Conservation (phyloP, 2,797 vertebrate species). For the Zalophus californianus region DNA sequence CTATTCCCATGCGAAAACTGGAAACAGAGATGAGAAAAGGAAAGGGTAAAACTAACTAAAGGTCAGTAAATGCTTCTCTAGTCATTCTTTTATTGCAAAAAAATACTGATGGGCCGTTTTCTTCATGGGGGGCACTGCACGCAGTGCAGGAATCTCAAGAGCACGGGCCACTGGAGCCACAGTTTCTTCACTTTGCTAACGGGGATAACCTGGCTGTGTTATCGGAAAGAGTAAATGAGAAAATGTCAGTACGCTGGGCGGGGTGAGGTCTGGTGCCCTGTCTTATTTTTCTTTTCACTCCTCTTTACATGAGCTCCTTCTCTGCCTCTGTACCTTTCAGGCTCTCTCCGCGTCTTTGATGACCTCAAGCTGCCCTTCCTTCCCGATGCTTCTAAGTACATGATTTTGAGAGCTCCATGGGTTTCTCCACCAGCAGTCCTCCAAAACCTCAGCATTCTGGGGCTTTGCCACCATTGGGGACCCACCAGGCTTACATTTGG, state of each 20-base stretch:
- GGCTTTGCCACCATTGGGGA: background rate
- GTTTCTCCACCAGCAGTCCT: background rate
- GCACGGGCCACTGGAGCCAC: no score
- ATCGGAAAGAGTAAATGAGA: background rate
- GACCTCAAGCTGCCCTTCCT: background rate
- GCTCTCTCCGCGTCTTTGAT: background rate
- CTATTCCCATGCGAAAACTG: background rate
- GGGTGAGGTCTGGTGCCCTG: background rate
- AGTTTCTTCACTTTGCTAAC: background rate
- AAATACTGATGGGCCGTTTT: background rate
- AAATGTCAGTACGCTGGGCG: background rate
- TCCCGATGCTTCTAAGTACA: no score
- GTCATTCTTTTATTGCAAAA: background rate
- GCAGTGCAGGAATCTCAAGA: background rate
- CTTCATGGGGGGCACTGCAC: background rate
- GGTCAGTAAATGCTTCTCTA: background rate
- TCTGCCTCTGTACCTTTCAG: accelerated
- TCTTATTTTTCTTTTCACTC: background rate
- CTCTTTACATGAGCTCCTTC: background rate
- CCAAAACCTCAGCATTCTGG: background rate
- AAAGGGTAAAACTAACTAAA: background rate
- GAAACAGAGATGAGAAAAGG: background rate
- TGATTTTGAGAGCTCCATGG: background rate
- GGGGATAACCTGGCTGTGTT: background rate
- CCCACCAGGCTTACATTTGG: background rate